Evolutionary conservation across 2,888 invertebrate species (phyloP).

Genomic region (Patella depressa): DNA sequence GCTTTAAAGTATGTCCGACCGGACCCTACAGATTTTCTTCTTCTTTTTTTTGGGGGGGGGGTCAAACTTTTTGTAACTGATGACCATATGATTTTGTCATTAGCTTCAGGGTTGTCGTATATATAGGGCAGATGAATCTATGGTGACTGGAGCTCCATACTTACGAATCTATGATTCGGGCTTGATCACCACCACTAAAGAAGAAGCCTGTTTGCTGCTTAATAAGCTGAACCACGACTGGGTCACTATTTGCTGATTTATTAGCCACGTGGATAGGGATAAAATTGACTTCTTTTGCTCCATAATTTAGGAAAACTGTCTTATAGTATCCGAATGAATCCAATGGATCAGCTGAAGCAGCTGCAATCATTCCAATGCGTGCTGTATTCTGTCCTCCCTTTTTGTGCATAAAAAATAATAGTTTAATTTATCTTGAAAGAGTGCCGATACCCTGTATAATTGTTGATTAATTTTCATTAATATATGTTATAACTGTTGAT

Average conservation of each 20-base stretch:
- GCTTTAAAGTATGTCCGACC: too few species aligned
- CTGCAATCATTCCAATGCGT: constrained; percentile 50
- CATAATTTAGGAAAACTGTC: constrained; percentile 42
- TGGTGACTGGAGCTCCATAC: background rate
- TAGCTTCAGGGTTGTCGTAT: too few species aligned
- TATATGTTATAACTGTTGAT: too few species aligned
- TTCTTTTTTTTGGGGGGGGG: too few species aligned
- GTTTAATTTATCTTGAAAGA: background rate
- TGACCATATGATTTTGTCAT: too few species aligned
- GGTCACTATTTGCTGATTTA: constrained; percentile 38
- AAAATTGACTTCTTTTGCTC: constrained; percentile 44
- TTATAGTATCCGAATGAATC: constrained; percentile 43
- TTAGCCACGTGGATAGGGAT: constrained; percentile 47
- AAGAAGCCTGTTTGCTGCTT: constrained; percentile 52
- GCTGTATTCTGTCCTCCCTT: constrained; percentile 48
- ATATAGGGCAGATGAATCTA: too few species aligned
- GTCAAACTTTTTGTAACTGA: too few species aligned
- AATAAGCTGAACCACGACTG: constrained; percentile 38
- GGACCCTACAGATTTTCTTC: too few species aligned
- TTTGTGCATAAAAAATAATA: background rate
- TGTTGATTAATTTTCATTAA: too few species aligned
- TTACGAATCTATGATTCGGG: constrained; percentile 44
- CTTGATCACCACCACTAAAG: constrained; percentile 54
- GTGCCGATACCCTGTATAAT: background rate
- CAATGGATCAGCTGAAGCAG: constrained; percentile 42